A percentile compares a stretch with the other conserved stretches of the same genome.
These are phyloP conservation scores for Solenopsis fugax DNA, from an alignment of 1,140 invertebrate genomes.

Conservation along the genomic window DNA sequence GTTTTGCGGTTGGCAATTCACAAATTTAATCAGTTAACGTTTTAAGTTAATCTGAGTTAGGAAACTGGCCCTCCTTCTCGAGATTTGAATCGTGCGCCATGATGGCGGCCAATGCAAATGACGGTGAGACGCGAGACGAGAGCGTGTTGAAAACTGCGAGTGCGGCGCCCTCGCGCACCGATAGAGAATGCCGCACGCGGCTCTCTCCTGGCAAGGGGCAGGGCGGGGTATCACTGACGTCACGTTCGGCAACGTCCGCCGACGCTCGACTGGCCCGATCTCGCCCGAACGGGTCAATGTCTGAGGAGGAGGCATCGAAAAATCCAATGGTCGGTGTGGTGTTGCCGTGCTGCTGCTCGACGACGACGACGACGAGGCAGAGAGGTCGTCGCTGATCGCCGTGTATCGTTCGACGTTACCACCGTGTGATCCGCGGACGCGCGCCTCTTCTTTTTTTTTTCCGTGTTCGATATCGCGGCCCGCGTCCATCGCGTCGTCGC, in stretches of 20 bases:
- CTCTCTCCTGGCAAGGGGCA: conserved; percentile 55
- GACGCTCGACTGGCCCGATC: conserved; percentile 86
- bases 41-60: no score
- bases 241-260: conserved; percentile 87
- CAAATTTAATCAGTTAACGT: no score
- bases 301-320: conserved; percentile 89
- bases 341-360: conserved; percentile 69
- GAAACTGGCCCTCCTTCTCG: no score
- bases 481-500: conserved; percentile 63
- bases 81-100: not conserved
- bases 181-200: not conserved
- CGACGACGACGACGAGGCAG: conserved; percentile 63
- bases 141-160: not conserved
- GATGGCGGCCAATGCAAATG: not conserved
- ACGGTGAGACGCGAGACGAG: not conserved
- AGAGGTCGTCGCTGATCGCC: conserved; percentile 72
- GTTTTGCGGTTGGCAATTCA: no score
- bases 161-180: conserved; percentile 26
- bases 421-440: conserved; percentile 30
- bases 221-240: conserved; percentile 84
- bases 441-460: conserved; percentile 44
- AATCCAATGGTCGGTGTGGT: conserved; percentile 88
- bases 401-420: conserved; percentile 48
- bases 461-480: not conserved
- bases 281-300: conserved; percentile 90